Percentiles rank a stretch among this genome's conserved stretches.
phyloP scores from a whole-genome alignment of 2,113 vertebrate genomes.

The Elgaria multicarinata region DNA sequence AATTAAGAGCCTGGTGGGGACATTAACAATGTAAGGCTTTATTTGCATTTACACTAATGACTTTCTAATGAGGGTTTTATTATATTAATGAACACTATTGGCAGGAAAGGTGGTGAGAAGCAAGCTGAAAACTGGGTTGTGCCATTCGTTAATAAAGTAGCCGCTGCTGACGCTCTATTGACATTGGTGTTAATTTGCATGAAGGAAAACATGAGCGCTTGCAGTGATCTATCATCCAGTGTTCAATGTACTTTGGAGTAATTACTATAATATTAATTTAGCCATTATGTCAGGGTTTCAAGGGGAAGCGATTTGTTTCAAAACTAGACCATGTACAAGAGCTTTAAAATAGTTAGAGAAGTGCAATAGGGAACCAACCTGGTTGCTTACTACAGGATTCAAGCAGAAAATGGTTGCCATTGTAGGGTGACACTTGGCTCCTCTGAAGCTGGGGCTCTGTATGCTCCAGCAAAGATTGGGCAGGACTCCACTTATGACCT shows the following conservation, averaged over 20 bases:
- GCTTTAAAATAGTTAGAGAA: slow-evolving; percentile 4
- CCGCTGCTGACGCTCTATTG: slow-evolving; percentile 62
- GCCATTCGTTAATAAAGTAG: slow-evolving; percentile 54
- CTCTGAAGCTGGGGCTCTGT: background rate
- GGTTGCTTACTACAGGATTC: background rate
- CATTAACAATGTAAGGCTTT: slow-evolving; percentile 74
- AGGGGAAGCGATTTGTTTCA: slow-evolving; percentile 39
- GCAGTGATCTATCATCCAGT: slow-evolving; percentile 59
- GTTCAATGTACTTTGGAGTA: slow-evolving; percentile 45
- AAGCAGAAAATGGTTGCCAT: background rate
- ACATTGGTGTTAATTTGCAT: slow-evolving; percentile 65
- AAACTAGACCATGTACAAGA: background rate
- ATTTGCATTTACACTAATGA: slow-evolving; percentile 80
- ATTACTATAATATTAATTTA: slow-evolving; percentile 62
- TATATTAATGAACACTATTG: slow-evolving; percentile 77
- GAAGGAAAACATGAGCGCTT: slow-evolving; percentile 57
- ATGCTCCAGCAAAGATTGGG: too few relatives aligned
- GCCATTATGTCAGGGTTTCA: slow-evolving; percentile 36
- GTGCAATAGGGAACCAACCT: background rate
- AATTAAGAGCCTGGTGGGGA: slow-evolving; percentile 69
- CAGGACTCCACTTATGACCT: background rate
- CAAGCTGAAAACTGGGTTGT: slow-evolving; percentile 59
- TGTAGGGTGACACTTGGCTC: background rate
- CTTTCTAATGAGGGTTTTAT: slow-evolving; percentile 78
- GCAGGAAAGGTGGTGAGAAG: slow-evolving; percentile 59